Base-by-base conservation (phyloP, 2,888 invertebrate genomes). In the Netelia virgata region DNA sequence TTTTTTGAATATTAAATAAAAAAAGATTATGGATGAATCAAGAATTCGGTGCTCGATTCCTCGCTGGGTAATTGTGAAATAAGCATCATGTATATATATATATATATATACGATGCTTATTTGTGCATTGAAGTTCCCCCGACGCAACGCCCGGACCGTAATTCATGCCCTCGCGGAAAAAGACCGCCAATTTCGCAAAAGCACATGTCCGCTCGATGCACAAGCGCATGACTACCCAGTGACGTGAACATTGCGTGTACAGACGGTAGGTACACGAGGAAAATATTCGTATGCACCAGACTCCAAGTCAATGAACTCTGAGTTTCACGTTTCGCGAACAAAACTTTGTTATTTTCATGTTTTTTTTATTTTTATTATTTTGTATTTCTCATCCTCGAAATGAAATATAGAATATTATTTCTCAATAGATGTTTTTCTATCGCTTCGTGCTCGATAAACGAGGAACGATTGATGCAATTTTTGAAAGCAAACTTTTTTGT, bases 151-250 rank as follows among this genome's bases (percentile, higher is more conserved):
- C 86, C 79, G 82, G 83, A 64, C 66, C 72, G 84, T 90, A 90
- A 90, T 90, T 89, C 88, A 88, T 88, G 86, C 87, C 85, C 85
- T 82, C 88, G 89, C 87, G 88, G 87, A 89, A 77, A 81, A 89
- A 89, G 87, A 90, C 89, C 87, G 88, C 86, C 90, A 90, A 90
- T 90, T 90, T 90, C 83, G 74, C 88, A 86, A 88, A 87, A 88
- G 88, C 90, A 90, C 90, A 90, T 90, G 77, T 55, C 66, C 20
- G 88, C 88, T 87, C 87, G 82, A 70, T 87, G 88, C 88, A 87
- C 88, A 89, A 89, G 88, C 88, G 90, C 88, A 90, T 90, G 90
- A 89, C 87, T 87, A 88, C 87, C 90, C 87, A 78, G 73, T 69
- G 66, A 77, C 74, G 59, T 57, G 47, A 14, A 47, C 47, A 47